A percentile compares a stretch with the other conserved stretches of the same genome.
Conservation (phyloP, 2,113 vertebrate genomes). For the Ursus arctos region DNA sequence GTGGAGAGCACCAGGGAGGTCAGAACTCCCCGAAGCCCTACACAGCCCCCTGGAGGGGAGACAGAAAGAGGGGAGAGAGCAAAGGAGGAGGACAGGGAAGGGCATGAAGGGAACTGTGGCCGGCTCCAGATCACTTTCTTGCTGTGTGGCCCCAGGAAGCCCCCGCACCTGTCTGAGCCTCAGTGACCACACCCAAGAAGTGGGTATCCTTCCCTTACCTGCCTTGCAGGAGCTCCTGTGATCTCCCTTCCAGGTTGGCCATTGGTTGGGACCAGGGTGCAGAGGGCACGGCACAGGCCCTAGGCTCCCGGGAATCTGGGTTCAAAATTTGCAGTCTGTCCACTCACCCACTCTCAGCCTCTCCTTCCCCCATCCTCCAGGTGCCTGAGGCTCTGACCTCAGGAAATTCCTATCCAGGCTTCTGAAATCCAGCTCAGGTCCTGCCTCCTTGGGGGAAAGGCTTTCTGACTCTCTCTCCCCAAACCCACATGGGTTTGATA, state of each 20-base stretch:
- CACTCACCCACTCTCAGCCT: background rate
- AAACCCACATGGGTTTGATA: accelerated
- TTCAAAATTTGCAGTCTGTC: background rate
- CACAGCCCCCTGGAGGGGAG: background rate
- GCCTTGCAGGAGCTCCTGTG: background rate
- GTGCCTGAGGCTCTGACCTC: background rate
- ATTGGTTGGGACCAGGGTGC: background rate
- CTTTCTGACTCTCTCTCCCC: background rate
- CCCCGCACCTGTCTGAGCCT: background rate
- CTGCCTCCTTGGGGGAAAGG: background rate
- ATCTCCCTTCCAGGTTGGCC: too few species aligned
- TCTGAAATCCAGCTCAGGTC: background rate
- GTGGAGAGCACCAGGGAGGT: background rate
- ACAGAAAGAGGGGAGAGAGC: background rate
- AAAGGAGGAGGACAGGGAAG: background rate
- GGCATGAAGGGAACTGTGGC: background rate
- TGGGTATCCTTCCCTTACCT: accelerated
- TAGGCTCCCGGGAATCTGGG: accelerated
- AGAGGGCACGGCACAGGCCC: background rate
- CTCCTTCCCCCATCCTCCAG: background rate
- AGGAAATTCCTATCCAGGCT: background rate
- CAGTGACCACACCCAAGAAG: background rate
- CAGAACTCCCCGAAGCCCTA: background rate
- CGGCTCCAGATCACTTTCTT: background rate
- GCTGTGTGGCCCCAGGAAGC: background rate